phyloP scores from a whole-genome alignment of 2,113 vertebrate genomes.

The human (Homo sapiens) region GRCh38 chr20:18480501-18481000 shows the following conservation, averaged over 20 bases:
- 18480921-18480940: background rate
- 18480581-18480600: background rate
- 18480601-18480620: background rate
- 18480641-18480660: background rate
- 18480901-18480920: background rate
- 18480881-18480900: background rate
- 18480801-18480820: background rate
- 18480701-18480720: background rate
- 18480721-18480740: background rate
- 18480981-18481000: background rate
- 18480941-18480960: slow-evolving; percentile 43
- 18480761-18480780: background rate
- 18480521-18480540: background rate
- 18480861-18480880: background rate
- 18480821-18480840: background rate
- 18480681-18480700: background rate
- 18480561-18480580: background rate
- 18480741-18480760: background rate
- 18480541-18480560: background rate
- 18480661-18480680: background rate
- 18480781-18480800: background rate
- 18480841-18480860: background rate
- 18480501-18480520: slow-evolving; percentile 91
- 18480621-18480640: background rate
- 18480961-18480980: background rate